Percentiles rank a stretch among this genome's conserved stretches.
phyloP scores from a whole-genome alignment of 92 coral and sea anemone species.

The Epizoanthus scotinus region DNA sequence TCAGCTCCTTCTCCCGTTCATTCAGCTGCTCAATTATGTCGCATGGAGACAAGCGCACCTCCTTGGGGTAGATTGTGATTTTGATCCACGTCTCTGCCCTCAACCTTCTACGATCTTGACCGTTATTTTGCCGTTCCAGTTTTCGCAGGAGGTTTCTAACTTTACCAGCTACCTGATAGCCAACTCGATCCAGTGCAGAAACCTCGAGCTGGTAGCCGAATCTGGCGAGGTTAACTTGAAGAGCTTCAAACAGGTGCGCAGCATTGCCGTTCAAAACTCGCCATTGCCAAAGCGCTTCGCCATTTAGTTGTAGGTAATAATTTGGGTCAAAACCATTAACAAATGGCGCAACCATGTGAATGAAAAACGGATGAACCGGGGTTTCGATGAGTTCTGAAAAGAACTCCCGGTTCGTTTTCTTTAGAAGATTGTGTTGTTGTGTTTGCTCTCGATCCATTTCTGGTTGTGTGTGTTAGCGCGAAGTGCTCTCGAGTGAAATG shows the following conservation, averaged over 20 bases:
- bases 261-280: not conserved
- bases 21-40: slow-evolving; percentile 1
- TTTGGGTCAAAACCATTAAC: not conserved
- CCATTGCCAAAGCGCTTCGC: slow-evolving; percentile 1
- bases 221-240: not conserved
- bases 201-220: not conserved
- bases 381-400: not conserved
- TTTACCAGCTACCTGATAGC: not conserved
- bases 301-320: not conserved
- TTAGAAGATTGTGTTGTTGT: too few relatives aligned
- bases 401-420: too few relatives aligned
- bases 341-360: not conserved
- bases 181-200: not conserved
- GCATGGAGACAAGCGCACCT: slow-evolving; percentile 6
- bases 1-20: not conserved
- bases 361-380: not conserved
- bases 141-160: too few relatives aligned
- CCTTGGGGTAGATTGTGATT: not conserved
- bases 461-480: too few relatives aligned
- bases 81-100: not conserved
- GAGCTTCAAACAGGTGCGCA: not conserved
- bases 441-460: too few relatives aligned
- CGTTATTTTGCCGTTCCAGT: too few relatives aligned
- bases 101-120: not conserved
- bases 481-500: slow-evolving; percentile 7